Conservation (phyloP, 1,140 invertebrate genomes). For the Bicyclus anynana region DNA sequence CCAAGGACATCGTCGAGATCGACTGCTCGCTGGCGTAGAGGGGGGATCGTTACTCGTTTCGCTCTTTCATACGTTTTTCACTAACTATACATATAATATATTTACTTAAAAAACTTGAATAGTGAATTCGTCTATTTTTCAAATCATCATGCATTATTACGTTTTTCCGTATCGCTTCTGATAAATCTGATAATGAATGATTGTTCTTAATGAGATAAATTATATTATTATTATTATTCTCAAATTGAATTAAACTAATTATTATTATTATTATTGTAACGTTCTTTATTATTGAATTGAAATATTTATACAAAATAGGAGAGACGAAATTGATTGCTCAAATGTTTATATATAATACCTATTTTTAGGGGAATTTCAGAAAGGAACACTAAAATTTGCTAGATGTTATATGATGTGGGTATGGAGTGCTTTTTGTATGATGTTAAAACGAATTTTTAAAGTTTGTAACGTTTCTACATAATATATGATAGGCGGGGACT, state of each 20-base stretch:
- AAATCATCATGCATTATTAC: conserved; percentile 68
- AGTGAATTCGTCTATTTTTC: conserved; percentile 64
- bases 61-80: conserved; percentile 57
- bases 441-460: conserved; percentile 71
- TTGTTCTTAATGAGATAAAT: conserved; percentile 53
- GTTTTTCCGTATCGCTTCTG: conserved; percentile 64
- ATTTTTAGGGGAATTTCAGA: conserved; percentile 72
- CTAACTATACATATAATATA: conserved; percentile 44
- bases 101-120: conserved; percentile 13
- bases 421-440: conserved; percentile 69
- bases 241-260: conserved; percentile 54
- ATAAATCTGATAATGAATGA: conserved; percentile 18
- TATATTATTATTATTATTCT: conserved; percentile 33
- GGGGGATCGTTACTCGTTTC: conserved; percentile 45
- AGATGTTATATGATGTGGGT: conserved; percentile 66
- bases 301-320: conserved; percentile 71
- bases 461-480: conserved; percentile 63
- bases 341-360: conserved; percentile 73
- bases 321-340: conserved; percentile 76
- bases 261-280: conserved; percentile 33
- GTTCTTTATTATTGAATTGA: conserved; percentile 66
- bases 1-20: conserved; percentile 98
- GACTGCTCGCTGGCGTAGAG: conserved; percentile 92
- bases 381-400: conserved; percentile 70
- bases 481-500: conserved; percentile 29